Evolutionary conservation across 2,888 invertebrate species (phyloP).

Genomic region (Heliconius charithonia): DNA sequence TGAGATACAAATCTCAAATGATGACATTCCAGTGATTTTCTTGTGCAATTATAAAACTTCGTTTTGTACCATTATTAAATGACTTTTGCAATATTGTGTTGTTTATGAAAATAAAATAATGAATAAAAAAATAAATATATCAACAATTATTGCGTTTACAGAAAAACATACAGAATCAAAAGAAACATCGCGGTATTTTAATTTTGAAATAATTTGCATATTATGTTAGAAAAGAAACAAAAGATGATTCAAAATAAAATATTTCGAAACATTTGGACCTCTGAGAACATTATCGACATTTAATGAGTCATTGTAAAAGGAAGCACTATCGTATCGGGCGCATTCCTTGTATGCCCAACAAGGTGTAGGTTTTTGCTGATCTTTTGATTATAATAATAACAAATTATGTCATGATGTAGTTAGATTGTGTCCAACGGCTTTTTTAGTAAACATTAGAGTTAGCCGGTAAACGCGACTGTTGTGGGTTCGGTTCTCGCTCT

Average conservation of each 20-base stretch:
- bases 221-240: neutral
- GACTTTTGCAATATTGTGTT: no score
- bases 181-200: neutral
- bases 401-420: neutral
- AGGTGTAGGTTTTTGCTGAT: constrained; percentile 15
- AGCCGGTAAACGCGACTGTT: neutral
- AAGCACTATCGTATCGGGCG: constrained; percentile 4
- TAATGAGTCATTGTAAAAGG: constrained; percentile 18
- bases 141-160: no score
- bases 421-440: neutral
- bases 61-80: no score
- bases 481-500: neutral
- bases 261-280: constrained; percentile 13
- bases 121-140: neutral
- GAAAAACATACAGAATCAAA: no score
- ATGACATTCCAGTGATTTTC: no score
- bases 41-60: no score
- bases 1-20: no score
- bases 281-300: neutral
- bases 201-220: neutral
- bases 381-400: constrained; percentile 2
- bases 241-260: neutral
- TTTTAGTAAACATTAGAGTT: neutral
- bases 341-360: constrained; percentile 6
- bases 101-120: neutral